Evolutionary conservation across 2,888 invertebrate genomes (phyloP), one percentile per base, ranked within the genome.

Genomic region (Hemicrepidius hirtus): DNA sequence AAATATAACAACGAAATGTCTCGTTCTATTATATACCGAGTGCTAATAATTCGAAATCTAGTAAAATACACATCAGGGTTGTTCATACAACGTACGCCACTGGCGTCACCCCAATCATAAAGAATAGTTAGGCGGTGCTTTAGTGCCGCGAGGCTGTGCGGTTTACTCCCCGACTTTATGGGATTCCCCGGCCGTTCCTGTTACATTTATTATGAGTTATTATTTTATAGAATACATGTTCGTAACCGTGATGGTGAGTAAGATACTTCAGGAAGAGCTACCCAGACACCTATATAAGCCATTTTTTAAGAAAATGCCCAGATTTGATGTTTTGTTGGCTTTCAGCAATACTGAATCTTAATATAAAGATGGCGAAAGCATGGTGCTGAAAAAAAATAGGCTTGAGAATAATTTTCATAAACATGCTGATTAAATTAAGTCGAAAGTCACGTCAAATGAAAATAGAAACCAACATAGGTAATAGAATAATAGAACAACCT

Each of bases 81-180:
- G n/a, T n/a, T 12, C n/a, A 37, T 16, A 35, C 5, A 13, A 37
- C 46, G 66, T 41, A 74, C 71, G 71, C 70, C 74, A 74, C 70
- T 67, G 70, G 49, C 59, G 62, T 49, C 53, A 40, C 67, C 77
- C 72, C 72, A 57, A 75, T 75, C 75, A 79, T 81, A 81, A 81
- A 81, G 79, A 78, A 80, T 73, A 74, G 78, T 80, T 80, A 80
- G 78, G 74, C 71, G 76, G 77, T 77, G 76, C 78, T 81, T 77
- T 78, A 76, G 75, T 77, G 71, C 72, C 46, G 68, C 60, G 55
- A 75, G 75, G 74, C 74, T 69, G 74, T 74, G 77, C 71, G 79
- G 79, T 79, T 79, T 77, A 75, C 77, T 76, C 70, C 70, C 69
- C 62, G 74, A 76, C 77, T 78, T 78, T 79, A 77, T 77, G 75